Base-by-base conservation (phyloP, 2,797 vertebrate species). In the Moxostoma hubbsi region DNA sequence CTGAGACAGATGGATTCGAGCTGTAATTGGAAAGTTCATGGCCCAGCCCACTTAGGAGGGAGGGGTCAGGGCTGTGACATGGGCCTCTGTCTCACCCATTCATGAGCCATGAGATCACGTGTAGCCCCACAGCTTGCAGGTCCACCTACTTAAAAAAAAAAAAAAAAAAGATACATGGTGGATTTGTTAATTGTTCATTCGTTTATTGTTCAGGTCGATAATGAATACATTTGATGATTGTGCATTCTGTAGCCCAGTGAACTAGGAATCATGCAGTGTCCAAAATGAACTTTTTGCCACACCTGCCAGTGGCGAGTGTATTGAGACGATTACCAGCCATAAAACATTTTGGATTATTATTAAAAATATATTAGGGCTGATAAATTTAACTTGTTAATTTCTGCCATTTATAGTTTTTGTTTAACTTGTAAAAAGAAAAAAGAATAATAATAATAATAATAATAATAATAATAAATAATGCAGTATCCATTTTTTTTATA, bases 51-150 rank as follows among this genome's bases (percentile, higher is more conserved):
- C 45, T 73, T 70, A 49, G 66, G 24, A 58, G 54, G 66, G 72
- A 71, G 51, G 74, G 70, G 64, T 77, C 74, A 70, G 65, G 71
- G 66, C 18, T 10, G 47, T 75, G 66, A 68, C 75, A 70, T 16
- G 18, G 46, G 74, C 70, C 18, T 61, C 55, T 2, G 43, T 81
- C 53, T 81, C 66, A 54, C 9, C 67, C 83, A 77, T 70, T 74
- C 59, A 79, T 71, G 61, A 83, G 55, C 59, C 62, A 79, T 68
- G 70, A 73, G 77, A 75, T 82, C 79, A 83, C 79, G 57, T 73
- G 75, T 78, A 45, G 65, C 58, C 63, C 51, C 0, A 36, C 53
- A 76, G 69, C 57, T 62, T 65, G 81, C 69, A 77, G 59, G 76
- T 73, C 68, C 67, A 70, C 36, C 64, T 54, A 36, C 43, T 59